These are phyloP conservation scores for Hydractinia symbiolongicarpus DNA, from an alignment of 30 jellyfish, hydroid and myxozoan genomes.

Conservation along the genomic window DNA sequence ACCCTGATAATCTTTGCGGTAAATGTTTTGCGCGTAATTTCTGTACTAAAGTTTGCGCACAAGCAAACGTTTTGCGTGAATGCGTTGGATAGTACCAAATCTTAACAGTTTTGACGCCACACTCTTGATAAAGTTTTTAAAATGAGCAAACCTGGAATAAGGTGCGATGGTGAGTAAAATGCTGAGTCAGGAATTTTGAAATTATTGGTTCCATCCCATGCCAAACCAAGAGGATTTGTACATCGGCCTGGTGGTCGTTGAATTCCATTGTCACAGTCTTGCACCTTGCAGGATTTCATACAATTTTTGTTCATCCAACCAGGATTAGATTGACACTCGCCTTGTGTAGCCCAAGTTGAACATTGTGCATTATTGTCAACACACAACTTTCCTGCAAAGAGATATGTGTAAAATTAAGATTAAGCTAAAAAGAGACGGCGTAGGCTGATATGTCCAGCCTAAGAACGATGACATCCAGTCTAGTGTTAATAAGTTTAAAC, in stretches of 20 bases:
- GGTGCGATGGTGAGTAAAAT: slow-evolving; percentile 47
- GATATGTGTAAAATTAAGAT: no score
- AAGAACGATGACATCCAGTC: no score
- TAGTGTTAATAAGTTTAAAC: no score
- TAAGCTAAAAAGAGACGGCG: no score
- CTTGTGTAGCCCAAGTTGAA: slow-evolving; percentile 82
- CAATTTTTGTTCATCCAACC: slow-evolving; percentile 87
- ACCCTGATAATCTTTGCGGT: no score
- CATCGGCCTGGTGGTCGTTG: slow-evolving; percentile 83
- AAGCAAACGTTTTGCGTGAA: no score
- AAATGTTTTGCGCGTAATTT: no score
- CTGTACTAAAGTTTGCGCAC: no score
- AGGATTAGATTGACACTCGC: slow-evolving; percentile 80
- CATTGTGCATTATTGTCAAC: slow-evolving; percentile 66
- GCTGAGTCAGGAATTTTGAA: slow-evolving; percentile 77
- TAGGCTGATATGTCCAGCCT: no score
- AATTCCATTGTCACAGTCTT: slow-evolving; percentile 61
- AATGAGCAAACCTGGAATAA: slow-evolving; percentile 62
- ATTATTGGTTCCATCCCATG: slow-evolving; percentile 61
- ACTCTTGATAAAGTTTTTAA: no score
- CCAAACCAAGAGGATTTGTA: slow-evolving; percentile 83
- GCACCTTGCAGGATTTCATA: slow-evolving; percentile 70
- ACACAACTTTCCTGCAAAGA: slow-evolving; percentile 57
- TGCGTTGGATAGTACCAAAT: no score
- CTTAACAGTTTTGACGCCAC: no score